Conservation (phyloP, 1,140 invertebrate genomes). For the Dendrolimus kikuchii region DNA sequence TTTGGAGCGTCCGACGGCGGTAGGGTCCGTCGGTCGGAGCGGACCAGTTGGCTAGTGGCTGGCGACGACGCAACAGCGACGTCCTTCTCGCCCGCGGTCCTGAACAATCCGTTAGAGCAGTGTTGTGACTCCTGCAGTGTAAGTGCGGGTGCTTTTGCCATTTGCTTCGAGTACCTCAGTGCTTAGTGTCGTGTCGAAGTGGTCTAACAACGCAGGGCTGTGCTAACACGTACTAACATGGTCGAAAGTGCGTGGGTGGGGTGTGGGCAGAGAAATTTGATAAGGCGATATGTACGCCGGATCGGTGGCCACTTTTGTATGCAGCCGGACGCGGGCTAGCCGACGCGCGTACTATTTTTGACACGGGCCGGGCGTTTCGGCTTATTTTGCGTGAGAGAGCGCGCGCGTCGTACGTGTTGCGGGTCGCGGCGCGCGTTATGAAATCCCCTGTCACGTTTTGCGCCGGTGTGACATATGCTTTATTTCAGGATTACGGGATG, state of each 20-base stretch:
- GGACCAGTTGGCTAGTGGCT: constrained; percentile 39
- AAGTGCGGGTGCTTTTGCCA: constrained; percentile 53
- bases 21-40: constrained; percentile 17
- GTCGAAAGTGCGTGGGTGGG: constrained; percentile 32
- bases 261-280: constrained; percentile 65
- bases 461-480: neutral
- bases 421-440: constrained; percentile 4
- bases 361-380: constrained; percentile 28
- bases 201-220: constrained; percentile 30
- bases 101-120: constrained; percentile 23
- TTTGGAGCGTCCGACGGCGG: constrained; percentile 36
- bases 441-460: neutral
- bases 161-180: constrained; percentile 36
- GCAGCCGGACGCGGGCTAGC: constrained; percentile 31
- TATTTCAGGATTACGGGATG: constrained; percentile 2
- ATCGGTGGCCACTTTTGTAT: constrained; percentile 60
- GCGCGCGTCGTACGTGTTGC: constrained; percentile 11
- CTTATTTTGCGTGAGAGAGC: too few relatives aligned
- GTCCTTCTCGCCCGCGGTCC: constrained; percentile 12
- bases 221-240: constrained; percentile 65
- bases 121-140: constrained; percentile 33
- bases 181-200: constrained; percentile 41
- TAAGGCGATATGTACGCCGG: constrained; percentile 47
- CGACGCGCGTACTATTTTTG: constrained; percentile 49
- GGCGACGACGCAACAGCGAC: constrained; percentile 36